Evolutionary conservation across 2,113 vertebrate genomes (phyloP).

Genomic region (Lepus timidus): DNA sequence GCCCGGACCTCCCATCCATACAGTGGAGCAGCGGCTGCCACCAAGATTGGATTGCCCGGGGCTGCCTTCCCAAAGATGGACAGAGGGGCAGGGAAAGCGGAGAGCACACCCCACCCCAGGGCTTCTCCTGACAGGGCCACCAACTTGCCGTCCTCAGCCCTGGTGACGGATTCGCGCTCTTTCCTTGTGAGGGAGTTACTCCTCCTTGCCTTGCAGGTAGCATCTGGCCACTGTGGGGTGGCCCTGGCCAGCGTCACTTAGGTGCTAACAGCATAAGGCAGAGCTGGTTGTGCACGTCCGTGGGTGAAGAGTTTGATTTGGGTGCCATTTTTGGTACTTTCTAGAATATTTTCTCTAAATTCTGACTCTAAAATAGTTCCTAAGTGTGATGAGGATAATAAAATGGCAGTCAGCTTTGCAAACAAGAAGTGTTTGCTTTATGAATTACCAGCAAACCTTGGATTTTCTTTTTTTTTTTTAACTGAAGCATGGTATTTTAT

Average conservation of each 20-base stretch:
- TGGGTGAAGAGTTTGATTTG: background rate
- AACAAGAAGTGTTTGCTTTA: background rate
- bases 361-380: background rate
- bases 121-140: background rate
- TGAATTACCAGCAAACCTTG: background rate
- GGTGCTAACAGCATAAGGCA: rapidly evolving
- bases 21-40: rapidly evolving
- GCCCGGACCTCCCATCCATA: background rate
- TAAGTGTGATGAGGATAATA: background rate
- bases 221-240: background rate
- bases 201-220: background rate
- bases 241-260: background rate
- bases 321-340: background rate
- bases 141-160: background rate
- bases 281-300: no score
- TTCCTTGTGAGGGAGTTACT: background rate
- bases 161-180: background rate
- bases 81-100: background rate
- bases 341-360: background rate
- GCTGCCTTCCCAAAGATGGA: background rate
- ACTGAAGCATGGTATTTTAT: background rate
- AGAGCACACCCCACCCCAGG: background rate
- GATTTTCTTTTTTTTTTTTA: background rate
- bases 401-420: background rate
- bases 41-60: rapidly evolving